phyloP scores from a whole-genome alignment of 2,113 vertebrate species.

The Aptenodytes forsteri region DNA sequence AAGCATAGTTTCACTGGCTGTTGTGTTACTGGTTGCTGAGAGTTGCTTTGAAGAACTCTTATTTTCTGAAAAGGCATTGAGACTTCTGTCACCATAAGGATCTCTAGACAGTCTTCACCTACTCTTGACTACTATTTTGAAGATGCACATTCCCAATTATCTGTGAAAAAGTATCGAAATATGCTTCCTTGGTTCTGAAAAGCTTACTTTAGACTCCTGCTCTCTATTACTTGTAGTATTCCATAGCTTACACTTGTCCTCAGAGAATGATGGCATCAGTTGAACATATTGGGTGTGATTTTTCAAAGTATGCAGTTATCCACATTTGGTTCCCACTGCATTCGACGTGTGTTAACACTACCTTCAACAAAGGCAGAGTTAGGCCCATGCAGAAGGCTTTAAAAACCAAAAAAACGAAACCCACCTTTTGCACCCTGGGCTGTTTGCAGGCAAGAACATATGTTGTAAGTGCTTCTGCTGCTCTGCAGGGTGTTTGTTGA shows the following conservation, averaged over 20 bases:
- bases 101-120: background rate
- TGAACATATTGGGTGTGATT: constrained; percentile 53
- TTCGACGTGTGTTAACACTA: background rate
- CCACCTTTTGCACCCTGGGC: constrained; percentile 20
- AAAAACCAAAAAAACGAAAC: background rate
- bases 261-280: background rate
- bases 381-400: constrained; percentile 10
- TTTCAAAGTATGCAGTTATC: constrained; percentile 42
- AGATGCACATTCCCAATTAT: background rate
- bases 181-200: background rate
- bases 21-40: constrained; percentile 15
- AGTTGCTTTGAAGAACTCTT: constrained; percentile 11
- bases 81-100: background rate
- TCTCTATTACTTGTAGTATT: constrained; percentile 27
- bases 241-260: constrained; percentile 37
- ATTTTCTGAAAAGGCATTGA: constrained; percentile 4
- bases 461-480: background rate
- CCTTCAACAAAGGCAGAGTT: constrained; percentile 40
- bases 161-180: background rate
- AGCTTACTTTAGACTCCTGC: background rate
- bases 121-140: constrained; percentile 14
- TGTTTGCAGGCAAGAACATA: constrained; percentile 41
- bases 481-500: background rate
- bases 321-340: constrained; percentile 12
- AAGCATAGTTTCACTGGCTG: background rate